These are phyloP conservation scores for Aramus guarauna DNA, from an alignment of 2,113 vertebrate genomes.

Conservation along the genomic window DNA sequence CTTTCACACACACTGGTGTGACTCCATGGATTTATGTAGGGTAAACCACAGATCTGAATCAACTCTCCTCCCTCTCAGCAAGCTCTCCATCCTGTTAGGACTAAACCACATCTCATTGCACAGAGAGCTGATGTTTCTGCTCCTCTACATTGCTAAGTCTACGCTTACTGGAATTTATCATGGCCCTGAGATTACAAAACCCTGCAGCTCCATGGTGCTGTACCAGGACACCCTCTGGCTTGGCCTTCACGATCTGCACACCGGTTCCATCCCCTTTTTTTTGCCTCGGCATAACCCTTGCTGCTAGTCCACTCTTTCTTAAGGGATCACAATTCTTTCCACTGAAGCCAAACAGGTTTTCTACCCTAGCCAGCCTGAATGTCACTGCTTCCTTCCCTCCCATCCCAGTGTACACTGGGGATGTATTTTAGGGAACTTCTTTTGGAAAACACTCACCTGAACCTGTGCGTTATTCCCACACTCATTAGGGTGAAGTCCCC, in stretches of 20 bases:
- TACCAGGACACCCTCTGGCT: background rate
- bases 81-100: background rate
- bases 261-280: background rate
- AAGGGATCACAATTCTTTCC: background rate
- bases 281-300: fast-evolving
- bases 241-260: fast-evolving
- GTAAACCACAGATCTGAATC: background rate
- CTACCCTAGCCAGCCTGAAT: background rate
- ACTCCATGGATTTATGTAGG: background rate
- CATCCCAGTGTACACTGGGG: too few relatives aligned
- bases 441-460: background rate
- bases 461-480: background rate
- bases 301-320: background rate
- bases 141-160: background rate
- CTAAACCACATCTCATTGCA: background rate
- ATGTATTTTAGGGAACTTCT: background rate
- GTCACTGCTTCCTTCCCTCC: background rate
- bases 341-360: background rate
- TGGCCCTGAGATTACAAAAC: background rate
- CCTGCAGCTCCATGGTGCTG: background rate
- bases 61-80: background rate
- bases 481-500: background rate
- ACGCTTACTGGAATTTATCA: background rate
- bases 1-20: background rate
- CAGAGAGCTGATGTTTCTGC: background rate